Evolutionary conservation across 2,113 vertebrate genomes (phyloP).

Genomic region (Loxodonta africana): DNA sequence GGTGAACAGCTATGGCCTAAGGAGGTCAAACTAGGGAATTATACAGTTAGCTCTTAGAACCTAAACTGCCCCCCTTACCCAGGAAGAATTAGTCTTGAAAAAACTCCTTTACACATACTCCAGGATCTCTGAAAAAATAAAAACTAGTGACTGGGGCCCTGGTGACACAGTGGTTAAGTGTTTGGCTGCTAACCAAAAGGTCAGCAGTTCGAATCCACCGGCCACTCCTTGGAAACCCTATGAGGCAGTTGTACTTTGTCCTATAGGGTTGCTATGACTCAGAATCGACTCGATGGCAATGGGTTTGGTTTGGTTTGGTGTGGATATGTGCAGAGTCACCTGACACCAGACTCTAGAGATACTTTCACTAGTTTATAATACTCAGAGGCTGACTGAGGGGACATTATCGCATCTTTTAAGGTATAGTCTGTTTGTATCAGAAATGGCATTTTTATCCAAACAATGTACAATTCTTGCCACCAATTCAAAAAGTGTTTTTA

Average conservation of each 20-base stretch:
- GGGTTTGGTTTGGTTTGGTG: not conserved
- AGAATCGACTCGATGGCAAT: no score
- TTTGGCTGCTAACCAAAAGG: no score
- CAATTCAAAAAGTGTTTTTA: not conserved
- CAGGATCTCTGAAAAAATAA: constrained; percentile 7
- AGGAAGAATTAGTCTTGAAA: not conserved
- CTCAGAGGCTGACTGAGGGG: not conserved
- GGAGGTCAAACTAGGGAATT: not conserved
- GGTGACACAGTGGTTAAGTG: no score
- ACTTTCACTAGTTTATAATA: constrained; percentile 13
- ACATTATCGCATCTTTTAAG: not conserved
- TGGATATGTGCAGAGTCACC: not conserved
- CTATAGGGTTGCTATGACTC: no score
- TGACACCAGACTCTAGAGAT: not conserved
- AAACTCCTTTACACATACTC: not conserved
- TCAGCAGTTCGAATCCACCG: no score
- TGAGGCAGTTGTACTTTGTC: no score
- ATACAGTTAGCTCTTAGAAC: constrained; percentile 15
- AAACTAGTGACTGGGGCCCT: not conserved
- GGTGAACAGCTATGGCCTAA: not conserved
- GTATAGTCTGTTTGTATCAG: not conserved
- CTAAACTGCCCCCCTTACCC: not conserved
- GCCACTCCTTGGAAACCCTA: no score
- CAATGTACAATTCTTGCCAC: not conserved
- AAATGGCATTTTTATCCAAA: not conserved